Conservation (phyloP, 2,113 vertebrate genomes). For the Lycaon pictus region DNA sequence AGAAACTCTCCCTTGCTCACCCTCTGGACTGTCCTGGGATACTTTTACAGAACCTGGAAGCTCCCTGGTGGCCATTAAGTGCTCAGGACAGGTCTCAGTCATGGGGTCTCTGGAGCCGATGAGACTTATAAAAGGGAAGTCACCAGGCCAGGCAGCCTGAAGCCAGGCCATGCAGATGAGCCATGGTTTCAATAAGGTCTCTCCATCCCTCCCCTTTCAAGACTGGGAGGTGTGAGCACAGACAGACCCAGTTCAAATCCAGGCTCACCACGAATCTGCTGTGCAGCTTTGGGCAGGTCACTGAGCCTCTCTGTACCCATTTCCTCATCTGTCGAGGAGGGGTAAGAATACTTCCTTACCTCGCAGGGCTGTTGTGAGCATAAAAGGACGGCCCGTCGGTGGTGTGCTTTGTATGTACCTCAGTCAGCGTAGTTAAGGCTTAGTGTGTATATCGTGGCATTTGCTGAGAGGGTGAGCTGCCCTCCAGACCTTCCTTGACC, state of each 20-base stretch:
- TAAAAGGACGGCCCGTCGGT: neutral
- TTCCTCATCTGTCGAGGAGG: neutral
- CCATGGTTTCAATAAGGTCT: neutral
- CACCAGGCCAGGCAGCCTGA: neutral
- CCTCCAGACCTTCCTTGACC: neutral
- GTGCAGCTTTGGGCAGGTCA: neutral
- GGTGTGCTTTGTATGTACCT: neutral
- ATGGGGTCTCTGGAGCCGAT: neutral
- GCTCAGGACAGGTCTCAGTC: neutral
- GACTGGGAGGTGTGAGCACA: neutral
- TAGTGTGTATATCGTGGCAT: fast-evolving
- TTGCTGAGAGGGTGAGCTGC: neutral
- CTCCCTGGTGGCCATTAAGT: neutral
- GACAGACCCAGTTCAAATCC: neutral
- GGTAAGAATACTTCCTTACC: neutral
- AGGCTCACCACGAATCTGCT: neutral
- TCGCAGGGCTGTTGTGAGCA: neutral
- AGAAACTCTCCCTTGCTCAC: neutral
- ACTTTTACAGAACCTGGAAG: neutral
- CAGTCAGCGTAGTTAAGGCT: neutral
- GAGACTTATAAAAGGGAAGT: neutral
- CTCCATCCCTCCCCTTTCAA: neutral
- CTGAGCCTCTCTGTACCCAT: neutral
- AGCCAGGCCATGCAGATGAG: fast-evolving
- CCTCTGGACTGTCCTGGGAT: neutral